A percentile compares a stretch with the other conserved stretches of the same genome.
Evolutionary conservation across 2,113 vertebrate species (phyloP).

Genomic region (Pachyramphus minor): DNA sequence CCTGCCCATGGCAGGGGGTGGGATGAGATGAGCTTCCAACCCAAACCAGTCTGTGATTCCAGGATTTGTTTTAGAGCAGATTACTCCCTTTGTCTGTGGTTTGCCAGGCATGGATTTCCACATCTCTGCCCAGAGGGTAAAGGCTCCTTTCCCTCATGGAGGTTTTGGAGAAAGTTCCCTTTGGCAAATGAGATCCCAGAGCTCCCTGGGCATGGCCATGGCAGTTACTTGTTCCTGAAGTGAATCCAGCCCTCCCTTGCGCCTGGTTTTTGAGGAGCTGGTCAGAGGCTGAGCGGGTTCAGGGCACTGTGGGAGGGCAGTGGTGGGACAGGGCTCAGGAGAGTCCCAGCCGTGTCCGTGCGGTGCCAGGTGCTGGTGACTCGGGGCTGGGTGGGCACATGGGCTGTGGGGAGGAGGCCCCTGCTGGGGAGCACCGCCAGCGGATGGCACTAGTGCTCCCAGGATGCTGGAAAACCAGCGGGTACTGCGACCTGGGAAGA

Average conservation of each 20-base stretch:
- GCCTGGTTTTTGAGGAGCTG: neutral
- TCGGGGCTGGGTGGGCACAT: rapidly evolving
- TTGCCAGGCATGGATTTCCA: neutral
- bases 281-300: neutral
- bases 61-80: neutral
- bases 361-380: neutral
- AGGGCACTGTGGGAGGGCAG: neutral
- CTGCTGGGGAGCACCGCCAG: neutral
- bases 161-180: neutral
- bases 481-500: neutral
- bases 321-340: neutral
- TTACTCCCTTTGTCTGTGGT: neutral
- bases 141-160: neutral
- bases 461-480: rapidly evolving
- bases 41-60: neutral
- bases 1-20: neutral
- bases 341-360: neutral
- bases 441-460: slow-evolving; percentile 27
- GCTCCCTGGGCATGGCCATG: rapidly evolving
- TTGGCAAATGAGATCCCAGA: neutral
- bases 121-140: neutral
- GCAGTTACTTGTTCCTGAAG: neutral
- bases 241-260: rapidly evolving
- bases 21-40: rapidly evolving
- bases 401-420: neutral